Evolutionary conservation across 2,113 vertebrate genomes (phyloP), one percentile per base, ranked within the genome.

Genomic region (Anarrhichthys ocellatus): DNA sequence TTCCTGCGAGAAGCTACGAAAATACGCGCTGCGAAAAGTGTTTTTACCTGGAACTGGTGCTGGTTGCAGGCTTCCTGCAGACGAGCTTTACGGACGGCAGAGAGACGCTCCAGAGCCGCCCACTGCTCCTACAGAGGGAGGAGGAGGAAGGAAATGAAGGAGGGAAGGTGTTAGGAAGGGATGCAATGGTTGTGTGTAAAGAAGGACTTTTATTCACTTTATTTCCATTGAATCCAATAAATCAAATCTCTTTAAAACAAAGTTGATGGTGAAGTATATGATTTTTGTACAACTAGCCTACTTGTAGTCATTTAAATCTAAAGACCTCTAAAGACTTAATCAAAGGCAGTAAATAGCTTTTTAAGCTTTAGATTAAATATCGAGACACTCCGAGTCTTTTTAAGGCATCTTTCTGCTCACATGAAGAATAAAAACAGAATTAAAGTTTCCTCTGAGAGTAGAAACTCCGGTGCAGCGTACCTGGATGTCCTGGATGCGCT

Each of bases 101-200:
- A 97, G 2, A 99, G 96, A 76, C 94, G 95, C 87, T 97, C 98
- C 88, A 99, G 94, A 76, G 96, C 96, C 44, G 97, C 97, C 98
- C 98, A 99, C 91, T 99, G 97, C 63, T 97, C 97, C 87, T 96
- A 18, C 9, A 92, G 70, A 2, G 32, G 20, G 44, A 22, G 68
- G 27, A 2, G 29, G 9, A 11, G 17, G 17, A 50, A 50, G 48
- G 50, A 54, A 54, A 54, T 1, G 65, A 46, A 67, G 24, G 40
- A 46, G 38, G n/a, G 7, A 17, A 44, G 59, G 32, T 1, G 59
- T 62, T 20, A 62, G 59, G 59, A 63, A 36, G 20, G 4, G 17
- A 36, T 61, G 27, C 27, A 17, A 18, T 17, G 29, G n/a, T 56
- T 24, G 5, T 58, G 11, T 58, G 20, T 50, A 6, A 20, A 6